A percentile compares a stretch with the other conserved stretches of the same genome.
These are phyloP conservation scores for Falco rusticolus DNA, from an alignment of 2,797 vertebrate species.

Conservation along the genomic window DNA sequence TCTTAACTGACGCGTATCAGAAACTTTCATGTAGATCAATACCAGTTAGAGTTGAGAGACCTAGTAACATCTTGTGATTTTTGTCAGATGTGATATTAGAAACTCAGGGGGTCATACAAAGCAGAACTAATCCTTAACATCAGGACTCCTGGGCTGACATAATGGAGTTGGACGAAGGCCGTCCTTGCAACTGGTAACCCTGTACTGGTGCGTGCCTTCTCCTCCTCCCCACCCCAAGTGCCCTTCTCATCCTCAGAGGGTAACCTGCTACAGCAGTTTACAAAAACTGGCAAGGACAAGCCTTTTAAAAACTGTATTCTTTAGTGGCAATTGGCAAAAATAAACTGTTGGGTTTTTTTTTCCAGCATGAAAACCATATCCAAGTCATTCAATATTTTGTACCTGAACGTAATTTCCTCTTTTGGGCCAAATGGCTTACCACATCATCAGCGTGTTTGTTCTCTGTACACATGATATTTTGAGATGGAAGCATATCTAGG, in stretches of 20 bases:
- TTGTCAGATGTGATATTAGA: slow-evolving; percentile 32
- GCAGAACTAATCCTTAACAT: slow-evolving; percentile 60
- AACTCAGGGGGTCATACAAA: slow-evolving; percentile 1
- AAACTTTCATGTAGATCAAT: neutral
- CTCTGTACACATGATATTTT: neutral
- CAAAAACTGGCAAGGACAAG: neutral
- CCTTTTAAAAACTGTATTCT: neutral
- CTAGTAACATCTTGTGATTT: neutral
- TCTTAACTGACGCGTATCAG: neutral
- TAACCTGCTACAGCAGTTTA: neutral
- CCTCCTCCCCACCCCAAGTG: neutral
- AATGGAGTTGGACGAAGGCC: slow-evolving; percentile 20
- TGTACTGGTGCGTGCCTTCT: neutral
- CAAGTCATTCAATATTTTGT: slow-evolving; percentile 35
- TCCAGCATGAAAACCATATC: neutral
- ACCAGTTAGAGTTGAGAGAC: neutral
- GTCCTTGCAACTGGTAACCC: neutral
- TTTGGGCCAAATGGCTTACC: slow-evolving; percentile 34
- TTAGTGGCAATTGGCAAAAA: neutral
- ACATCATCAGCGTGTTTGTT: neutral
- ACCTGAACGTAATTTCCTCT: slow-evolving; percentile 22
- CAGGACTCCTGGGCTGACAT: slow-evolving; percentile 23
- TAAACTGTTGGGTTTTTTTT: neutral
- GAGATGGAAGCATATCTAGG: slow-evolving; percentile 45
- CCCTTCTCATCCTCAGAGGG: neutral